Percentiles rank a stretch among this genome's conserved stretches.
Conservation (phyloP, 2,797 vertebrate genomes). For the Xerus rutilus region DNA sequence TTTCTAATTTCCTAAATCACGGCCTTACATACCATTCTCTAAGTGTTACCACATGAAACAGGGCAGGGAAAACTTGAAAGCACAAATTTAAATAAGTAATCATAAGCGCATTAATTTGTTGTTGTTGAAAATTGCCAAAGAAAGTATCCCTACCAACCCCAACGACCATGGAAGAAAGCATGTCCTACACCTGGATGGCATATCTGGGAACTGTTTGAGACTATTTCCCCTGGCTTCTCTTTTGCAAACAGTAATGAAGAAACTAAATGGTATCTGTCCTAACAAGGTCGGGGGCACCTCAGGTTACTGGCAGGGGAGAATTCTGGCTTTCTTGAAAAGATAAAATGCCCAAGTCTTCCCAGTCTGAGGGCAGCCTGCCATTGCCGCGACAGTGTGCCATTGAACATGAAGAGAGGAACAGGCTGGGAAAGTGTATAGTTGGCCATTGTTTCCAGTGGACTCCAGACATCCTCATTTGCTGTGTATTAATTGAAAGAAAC, state of each 20-base stretch:
- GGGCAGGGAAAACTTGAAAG: neutral
- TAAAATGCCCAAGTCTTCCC: constrained; percentile 35
- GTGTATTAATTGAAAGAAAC: constrained; percentile 73
- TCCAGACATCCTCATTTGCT: constrained; percentile 54
- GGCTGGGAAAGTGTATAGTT: constrained; percentile 64
- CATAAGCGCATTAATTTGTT: neutral
- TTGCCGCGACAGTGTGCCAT: constrained; percentile 61
- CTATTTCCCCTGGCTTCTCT: neutral
- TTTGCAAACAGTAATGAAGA: neutral
- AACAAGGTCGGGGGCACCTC: constrained; percentile 52
- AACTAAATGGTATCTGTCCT: neutral
- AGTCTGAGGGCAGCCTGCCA: constrained; percentile 71
- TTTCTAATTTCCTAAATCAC: neutral
- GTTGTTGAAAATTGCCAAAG: neutral
- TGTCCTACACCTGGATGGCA: neutral
- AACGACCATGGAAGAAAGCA: neutral
- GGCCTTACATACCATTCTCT: neutral
- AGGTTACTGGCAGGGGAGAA: constrained; percentile 72
- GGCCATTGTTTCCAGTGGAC: constrained; percentile 58
- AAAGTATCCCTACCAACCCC: neutral
- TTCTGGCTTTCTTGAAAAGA: constrained; percentile 72
- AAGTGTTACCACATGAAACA: neutral
- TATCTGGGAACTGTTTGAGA: neutral
- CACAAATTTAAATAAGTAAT: neutral
- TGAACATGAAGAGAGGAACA: neutral